Percentiles rank a stretch among this genome's conserved stretches.
Evolutionary conservation across 2,113 vertebrate species (phyloP).

Genomic region (Tichodroma muraria): DNA sequence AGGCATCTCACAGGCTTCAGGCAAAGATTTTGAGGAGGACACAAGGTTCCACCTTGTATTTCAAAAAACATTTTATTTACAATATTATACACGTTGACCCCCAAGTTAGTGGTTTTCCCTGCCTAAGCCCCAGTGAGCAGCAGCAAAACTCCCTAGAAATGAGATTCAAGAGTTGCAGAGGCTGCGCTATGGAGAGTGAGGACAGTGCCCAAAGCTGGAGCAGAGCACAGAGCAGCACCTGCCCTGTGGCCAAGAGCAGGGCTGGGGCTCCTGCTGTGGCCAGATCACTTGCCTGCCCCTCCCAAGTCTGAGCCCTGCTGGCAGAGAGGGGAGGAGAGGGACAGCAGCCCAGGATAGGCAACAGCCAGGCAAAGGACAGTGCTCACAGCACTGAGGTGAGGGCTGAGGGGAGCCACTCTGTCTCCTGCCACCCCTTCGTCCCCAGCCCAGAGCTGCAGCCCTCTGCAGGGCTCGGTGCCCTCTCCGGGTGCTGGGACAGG

Average conservation of each 20-base stretch:
- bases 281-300: rapidly evolving
- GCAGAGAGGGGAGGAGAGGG: background rate
- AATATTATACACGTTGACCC: background rate
- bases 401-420: background rate
- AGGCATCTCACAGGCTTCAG: rapidly evolving
- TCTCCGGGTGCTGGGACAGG: background rate
- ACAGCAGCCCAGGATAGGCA: background rate
- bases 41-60: rapidly evolving
- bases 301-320: background rate
- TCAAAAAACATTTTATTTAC: conserved; percentile 64
- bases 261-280: background rate
- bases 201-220: background rate
- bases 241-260: rapidly evolving
- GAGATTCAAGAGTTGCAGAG: background rate
- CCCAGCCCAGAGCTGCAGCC: background rate
- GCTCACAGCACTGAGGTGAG: background rate
- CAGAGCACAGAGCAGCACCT: background rate
- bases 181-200: rapidly evolving
- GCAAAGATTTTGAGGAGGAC: background rate
- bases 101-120: background rate
- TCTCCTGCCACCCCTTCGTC: rapidly evolving
- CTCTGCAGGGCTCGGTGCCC: background rate
- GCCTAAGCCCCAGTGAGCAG: background rate
- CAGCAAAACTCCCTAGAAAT: background rate
- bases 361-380: background rate